Conservation (phyloP, 2,797 vertebrate genomes). For the Ataeniobius toweri region DNA sequence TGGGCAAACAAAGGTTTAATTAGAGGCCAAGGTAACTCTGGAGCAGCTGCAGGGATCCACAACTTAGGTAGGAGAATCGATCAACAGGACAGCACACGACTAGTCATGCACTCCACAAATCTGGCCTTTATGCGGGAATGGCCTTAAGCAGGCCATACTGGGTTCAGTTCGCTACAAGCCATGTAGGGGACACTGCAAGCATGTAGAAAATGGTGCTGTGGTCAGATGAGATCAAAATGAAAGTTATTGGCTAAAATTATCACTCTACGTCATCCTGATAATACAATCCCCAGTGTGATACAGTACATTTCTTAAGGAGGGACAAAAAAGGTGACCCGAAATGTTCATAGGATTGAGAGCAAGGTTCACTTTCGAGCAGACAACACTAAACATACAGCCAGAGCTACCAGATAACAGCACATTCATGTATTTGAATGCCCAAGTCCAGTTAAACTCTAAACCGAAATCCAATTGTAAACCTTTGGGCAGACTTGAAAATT, state of each 20-base stretch:
- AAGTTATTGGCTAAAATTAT: background rate
- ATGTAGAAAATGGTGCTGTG: too few relatives aligned
- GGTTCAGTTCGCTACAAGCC: too few relatives aligned
- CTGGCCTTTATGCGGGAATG: too few relatives aligned
- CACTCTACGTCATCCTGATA: background rate
- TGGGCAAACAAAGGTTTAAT: too few relatives aligned
- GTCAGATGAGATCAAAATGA: background rate
- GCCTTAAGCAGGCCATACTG: too few relatives aligned
- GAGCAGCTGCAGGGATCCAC: too few relatives aligned
- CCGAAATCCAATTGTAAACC: background rate
- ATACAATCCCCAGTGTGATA: background rate
- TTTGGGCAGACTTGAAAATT: background rate
- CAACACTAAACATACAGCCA: background rate
- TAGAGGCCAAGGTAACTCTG: too few relatives aligned
- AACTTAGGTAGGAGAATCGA: too few relatives aligned
- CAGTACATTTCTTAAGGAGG: background rate
- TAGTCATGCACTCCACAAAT: too few relatives aligned
- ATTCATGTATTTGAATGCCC: background rate
- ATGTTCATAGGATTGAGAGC: background rate
- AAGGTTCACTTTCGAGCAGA: background rate
- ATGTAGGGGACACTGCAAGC: too few relatives aligned
- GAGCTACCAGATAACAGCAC: background rate
- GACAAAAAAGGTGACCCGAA: background rate
- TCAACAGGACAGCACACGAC: too few relatives aligned
- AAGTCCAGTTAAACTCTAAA: background rate